These are phyloP conservation scores for Pomatostomus ruficeps DNA, from an alignment of 2,113 vertebrate genomes.

Conservation along the genomic window DNA sequence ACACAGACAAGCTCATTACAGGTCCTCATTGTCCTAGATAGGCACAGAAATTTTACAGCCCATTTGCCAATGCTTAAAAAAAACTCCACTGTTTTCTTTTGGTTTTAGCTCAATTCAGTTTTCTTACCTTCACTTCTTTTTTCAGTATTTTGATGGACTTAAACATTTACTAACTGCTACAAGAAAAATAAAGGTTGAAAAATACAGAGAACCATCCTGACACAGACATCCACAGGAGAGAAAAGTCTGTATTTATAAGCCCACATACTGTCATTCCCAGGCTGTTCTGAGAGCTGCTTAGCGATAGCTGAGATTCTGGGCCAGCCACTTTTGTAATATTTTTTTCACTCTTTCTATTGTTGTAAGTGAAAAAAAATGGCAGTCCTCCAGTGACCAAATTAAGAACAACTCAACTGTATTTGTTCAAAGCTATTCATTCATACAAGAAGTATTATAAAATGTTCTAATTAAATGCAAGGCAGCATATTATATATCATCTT, in stretches of 20 bases:
- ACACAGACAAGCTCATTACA: background rate
- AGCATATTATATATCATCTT: background rate
- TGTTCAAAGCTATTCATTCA: slow-evolving; percentile 19
- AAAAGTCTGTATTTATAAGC: background rate
- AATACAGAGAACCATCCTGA: background rate
- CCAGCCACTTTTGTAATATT: background rate
- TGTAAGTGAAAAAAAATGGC: background rate
- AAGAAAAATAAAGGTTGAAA: background rate
- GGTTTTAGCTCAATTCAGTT: background rate
- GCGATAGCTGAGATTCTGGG: background rate
- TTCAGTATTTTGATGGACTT: background rate
- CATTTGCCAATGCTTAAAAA: background rate
- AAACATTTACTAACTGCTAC: background rate
- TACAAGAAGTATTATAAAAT: background rate
- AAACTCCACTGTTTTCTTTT: background rate
- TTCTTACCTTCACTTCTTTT: background rate
- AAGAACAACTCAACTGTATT: slow-evolving; percentile 2
- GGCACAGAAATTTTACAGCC: background rate
- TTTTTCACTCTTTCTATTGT: background rate
- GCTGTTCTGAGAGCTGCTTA: background rate
- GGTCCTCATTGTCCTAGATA: background rate
- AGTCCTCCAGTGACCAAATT: slow-evolving; percentile 38
- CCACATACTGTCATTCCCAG: background rate
- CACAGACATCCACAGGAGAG: background rate
- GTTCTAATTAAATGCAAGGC: slow-evolving; percentile 31